Evolutionary conservation across 1,140 invertebrate genomes (phyloP).

Genomic region (Drosophila asahinai): DNA sequence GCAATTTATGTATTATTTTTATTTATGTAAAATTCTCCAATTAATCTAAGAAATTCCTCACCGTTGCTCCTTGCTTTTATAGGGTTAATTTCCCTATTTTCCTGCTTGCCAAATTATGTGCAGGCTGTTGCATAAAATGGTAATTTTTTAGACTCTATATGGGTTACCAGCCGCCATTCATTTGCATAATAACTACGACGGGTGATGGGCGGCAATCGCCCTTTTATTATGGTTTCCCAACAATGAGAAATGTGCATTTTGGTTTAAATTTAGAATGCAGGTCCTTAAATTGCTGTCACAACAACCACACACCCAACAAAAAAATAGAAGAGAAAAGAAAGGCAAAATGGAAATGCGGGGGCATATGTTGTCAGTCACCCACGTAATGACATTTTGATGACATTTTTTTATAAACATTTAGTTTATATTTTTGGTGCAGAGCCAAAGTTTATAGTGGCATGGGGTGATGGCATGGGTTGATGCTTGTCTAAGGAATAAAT

Average conservation of each 20-base stretch:
- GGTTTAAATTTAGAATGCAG: conserved; percentile 36
- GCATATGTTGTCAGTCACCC: conserved; percentile 41
- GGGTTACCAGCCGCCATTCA: conserved; percentile 38
- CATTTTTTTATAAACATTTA: conserved; percentile 57
- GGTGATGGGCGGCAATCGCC: conserved; percentile 7
- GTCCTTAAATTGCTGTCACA: conserved; percentile 18
- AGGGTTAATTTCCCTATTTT: conserved; percentile 16
- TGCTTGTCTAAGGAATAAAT: neutral
- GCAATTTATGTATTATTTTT: neutral
- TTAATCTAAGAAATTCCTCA: too few species aligned
- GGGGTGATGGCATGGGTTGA: neutral
- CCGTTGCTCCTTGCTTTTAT: neutral
- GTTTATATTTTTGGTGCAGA: conserved; percentile 12
- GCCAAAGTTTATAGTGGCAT: conserved; percentile 16
- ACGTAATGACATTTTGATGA: conserved; percentile 78
- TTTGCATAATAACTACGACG: conserved; percentile 52
- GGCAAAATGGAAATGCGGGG: conserved; percentile 10
- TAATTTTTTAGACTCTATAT: conserved; percentile 49
- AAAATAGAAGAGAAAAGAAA: neutral
- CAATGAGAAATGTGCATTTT: conserved; percentile 47
- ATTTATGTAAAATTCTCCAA: neutral
- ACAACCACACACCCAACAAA: neutral
- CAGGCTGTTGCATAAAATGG: conserved; percentile 57
- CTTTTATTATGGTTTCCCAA: conserved; percentile 39
- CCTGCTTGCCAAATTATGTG: conserved; percentile 40